Evolutionary conservation across 2,797 vertebrate genomes (phyloP), one percentile per base, ranked within the genome.

Genomic region (Petrocephalus sullivani): DNA sequence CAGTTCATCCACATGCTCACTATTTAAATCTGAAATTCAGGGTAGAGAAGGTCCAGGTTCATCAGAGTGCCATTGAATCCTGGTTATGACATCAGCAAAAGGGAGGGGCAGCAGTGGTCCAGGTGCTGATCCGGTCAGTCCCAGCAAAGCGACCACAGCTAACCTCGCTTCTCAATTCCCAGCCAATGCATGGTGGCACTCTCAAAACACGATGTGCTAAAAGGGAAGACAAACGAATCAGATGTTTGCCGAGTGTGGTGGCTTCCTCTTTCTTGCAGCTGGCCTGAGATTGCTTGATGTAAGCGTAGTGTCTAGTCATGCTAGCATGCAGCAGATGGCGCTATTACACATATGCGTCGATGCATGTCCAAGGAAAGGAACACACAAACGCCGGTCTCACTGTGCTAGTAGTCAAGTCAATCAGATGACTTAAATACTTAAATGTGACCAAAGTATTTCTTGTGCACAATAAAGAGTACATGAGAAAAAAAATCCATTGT

Each of bases 291-390:
- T 23, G 56, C 71, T 49, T 41, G 12, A 21, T 16, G 53, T 54
- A 23, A 57, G 12, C 23, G 49, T 51, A 8, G 12, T 51, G 67
- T 21, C 14, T 60, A 49, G 3, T 41, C 33, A 37, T 57, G 28
- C 56, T 53, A 12, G 28, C 71, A n/a, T 61, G 10, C 87, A 88
- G 78, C 87, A 88, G 87, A 67, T 88, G 81, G 87, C 81, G 51
- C 56, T 88, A 9, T 85, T 88, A 58, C 23, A 84, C 10, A 16
- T 16, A 21, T 88, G 37, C 46, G 53, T 8, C 46, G n/a, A 54
- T 46, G 67, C 41, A 28, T 58, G 51, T 87, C 16, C 37, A 75
- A 41, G 67, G 16, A 75, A 75, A 81, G 2, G 0, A 37, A 81
- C 41, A 10, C 3, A 81, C 19, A 8, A 81, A 81, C 75, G 3